A percentile compares a stretch with the other conserved stretches of the same genome.
These are phyloP conservation scores for Erebia palarica DNA, from an alignment of 2,888 invertebrate species.

Conservation along the genomic window DNA sequence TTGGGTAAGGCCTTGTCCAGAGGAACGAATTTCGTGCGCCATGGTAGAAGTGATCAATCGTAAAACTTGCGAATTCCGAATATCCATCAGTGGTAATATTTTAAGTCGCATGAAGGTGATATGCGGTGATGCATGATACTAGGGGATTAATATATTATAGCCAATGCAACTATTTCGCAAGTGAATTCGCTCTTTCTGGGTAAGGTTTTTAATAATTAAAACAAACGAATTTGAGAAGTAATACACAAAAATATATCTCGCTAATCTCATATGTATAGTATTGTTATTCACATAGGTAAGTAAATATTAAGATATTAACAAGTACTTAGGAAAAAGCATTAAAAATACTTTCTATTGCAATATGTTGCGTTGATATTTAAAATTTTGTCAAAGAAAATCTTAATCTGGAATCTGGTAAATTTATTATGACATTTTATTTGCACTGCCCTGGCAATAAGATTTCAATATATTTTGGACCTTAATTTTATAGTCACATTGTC, in stretches of 20 bases:
- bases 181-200: background rate
- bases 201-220: background rate
- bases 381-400: background rate
- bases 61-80: too few species aligned
- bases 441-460: background rate
- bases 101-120: too few species aligned
- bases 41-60: background rate
- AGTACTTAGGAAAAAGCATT: background rate
- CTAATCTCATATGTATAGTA: slow-evolving; percentile 34
- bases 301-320: background rate
- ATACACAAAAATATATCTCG: slow-evolving; percentile 37
- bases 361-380: background rate
- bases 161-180: too few species aligned
- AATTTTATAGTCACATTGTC: background rate
- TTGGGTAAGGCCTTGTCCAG: background rate
- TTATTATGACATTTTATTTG: background rate
- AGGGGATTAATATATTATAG: too few species aligned
- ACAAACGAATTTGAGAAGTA: slow-evolving; percentile 19
- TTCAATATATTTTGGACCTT: background rate
- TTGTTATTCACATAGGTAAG: slow-evolving; percentile 6
- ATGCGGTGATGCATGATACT: too few species aligned
- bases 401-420: background rate
- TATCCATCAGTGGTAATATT: too few species aligned
- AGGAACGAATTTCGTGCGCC: background rate
- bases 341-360: slow-evolving; percentile 1